phyloP scores from a whole-genome alignment of 1,140 invertebrate species.

The Eumaeus atala region DNA sequence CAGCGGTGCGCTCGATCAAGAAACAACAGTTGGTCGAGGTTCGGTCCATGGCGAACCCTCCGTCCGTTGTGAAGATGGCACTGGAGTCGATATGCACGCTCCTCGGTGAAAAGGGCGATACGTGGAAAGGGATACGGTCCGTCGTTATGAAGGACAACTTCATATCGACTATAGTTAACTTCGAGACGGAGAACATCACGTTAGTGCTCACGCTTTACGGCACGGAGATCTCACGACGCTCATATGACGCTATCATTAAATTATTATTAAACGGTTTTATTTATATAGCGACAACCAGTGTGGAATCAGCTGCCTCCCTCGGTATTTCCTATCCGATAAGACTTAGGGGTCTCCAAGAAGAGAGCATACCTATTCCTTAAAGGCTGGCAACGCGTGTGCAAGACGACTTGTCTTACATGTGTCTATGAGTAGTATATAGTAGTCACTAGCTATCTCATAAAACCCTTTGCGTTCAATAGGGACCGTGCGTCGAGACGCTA shows the following conservation, averaged over 20 bases:
- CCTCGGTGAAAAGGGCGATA: conserved; percentile 90
- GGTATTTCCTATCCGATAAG: too few relatives aligned
- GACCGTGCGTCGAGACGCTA: too few relatives aligned
- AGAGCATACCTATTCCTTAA: too few relatives aligned
- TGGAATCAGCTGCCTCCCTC: too few relatives aligned
- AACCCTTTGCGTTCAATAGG: too few relatives aligned
- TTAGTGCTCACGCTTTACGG: conserved; percentile 72
- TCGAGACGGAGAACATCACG: conserved; percentile 94
- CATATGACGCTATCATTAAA: conserved; percentile 10
- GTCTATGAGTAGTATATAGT: too few relatives aligned
- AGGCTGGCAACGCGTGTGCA: too few relatives aligned
- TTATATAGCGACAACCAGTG: too few relatives aligned
- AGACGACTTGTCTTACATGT: too few relatives aligned
- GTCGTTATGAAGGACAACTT: conserved; percentile 98
- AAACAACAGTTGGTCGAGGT: conserved; percentile 97
- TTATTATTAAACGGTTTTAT: background rate
- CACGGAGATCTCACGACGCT: conserved; percentile 30
- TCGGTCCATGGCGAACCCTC: conserved; percentile 95
- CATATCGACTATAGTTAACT: conserved; percentile 98
- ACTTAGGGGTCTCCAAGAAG: too few relatives aligned
- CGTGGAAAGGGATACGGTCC: conserved; percentile 95
- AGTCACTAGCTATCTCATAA: too few relatives aligned
- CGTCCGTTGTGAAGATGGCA: conserved; percentile 93
- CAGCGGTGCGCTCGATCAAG: conserved; percentile 97
- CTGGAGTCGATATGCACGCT: conserved; percentile 96